Base-by-base conservation (phyloP, 1,140 invertebrate genomes). In the Aphidius gifuensis region DNA sequence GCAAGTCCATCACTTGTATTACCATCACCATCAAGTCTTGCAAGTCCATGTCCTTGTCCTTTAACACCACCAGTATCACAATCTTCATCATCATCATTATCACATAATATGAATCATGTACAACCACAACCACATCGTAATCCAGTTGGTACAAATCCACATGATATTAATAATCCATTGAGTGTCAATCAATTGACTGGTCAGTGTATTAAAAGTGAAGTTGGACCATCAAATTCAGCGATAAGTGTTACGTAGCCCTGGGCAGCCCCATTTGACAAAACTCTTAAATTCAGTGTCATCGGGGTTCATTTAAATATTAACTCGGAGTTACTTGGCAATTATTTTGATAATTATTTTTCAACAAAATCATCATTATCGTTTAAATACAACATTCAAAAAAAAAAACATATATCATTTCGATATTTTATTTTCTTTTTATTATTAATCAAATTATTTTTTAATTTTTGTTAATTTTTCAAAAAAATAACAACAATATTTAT, bases 161-260 rank as follows among this genome's bases (percentile, higher is more conserved):
- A 92, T 68, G 92, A 94, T 82, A 90, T 91, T 61, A 94, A 95
- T 81, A 94, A 94, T 83, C 92, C 92, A 32, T 82, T 94, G 38
- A 93, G 91, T 78, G 92, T 95, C 43, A 93, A 93, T 71, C 91
- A 92, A 79, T 80, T 94, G 63, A 93, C 91, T 46, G 91, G 87
- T 67, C 86, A 88, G 81, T 87, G 85, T 79, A 84, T 86, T 68
- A 85, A 86, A 70, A 86, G 79, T 71, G 81, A 82, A 66, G 74
- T 76, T 63, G 71, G 69, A 43, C 79, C 82, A 56, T 80, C 83
- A 55, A 80, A 84, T 66, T 82, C 84, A 62, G 84, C 84, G 66
- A 85, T 85, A 68, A 85, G 83, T 77, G 84, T 85, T 73, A 85
- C 84, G 83, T 85, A 85, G 83, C 83, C 79, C 76, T 72, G 78